Conservation (phyloP, 2,797 vertebrate genomes). For the Danio jaintianensis region DNA sequence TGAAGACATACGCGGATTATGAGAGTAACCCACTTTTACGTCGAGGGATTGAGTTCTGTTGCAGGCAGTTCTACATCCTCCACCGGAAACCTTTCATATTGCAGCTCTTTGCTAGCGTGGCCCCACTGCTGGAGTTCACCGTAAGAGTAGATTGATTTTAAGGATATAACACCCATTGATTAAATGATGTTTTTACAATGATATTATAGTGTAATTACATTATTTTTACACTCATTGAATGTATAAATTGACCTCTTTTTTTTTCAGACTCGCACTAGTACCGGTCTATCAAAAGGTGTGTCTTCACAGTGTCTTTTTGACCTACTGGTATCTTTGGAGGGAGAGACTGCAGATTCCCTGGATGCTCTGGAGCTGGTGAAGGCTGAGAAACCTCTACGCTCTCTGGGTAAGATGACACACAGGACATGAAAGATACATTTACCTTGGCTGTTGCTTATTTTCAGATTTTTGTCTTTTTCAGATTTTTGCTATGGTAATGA, state of each 20-base stretch:
- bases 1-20: constrained; percentile 94
- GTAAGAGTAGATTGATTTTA: constrained; percentile 76
- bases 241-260: background rate
- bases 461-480: constrained; percentile 64
- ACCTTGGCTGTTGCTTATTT: background rate
- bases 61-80: constrained; percentile 95
- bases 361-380: constrained; percentile 96
- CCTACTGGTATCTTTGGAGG: constrained; percentile 93
- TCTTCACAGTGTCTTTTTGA: constrained; percentile 98
- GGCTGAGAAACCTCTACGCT: constrained; percentile 96
- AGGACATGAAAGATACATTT: background rate
- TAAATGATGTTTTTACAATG: constrained; percentile 4
- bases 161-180: background rate
- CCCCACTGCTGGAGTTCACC: constrained; percentile 94
- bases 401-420: constrained; percentile 84
- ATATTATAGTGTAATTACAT: background rate
- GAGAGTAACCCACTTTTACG: constrained; percentile 95
- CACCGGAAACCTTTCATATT: constrained; percentile 96
- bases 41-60: constrained; percentile 94
- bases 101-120: constrained; percentile 96
- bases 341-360: constrained; percentile 90
- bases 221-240: background rate
- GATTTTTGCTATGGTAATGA: constrained; percentile 99
- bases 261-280: constrained; percentile 79
- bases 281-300: constrained; percentile 89